Base-by-base conservation (phyloP, 2,797 vertebrate genomes). In the Fringilla coelebs region DNA sequence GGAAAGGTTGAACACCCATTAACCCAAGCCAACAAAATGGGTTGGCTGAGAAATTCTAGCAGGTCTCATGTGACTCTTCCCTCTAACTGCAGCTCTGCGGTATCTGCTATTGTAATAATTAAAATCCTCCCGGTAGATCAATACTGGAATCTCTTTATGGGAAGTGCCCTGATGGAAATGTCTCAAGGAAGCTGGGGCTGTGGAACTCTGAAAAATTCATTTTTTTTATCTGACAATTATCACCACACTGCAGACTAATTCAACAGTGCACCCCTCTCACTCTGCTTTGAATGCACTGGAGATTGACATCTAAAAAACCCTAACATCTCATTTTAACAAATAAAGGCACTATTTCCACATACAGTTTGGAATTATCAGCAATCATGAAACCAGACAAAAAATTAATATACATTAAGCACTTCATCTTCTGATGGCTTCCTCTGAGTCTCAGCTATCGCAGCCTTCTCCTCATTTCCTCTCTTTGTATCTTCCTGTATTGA, bases 1-100 rank as follows among this genome's bases (percentile, higher is more conserved):
- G 99, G 99, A 99, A 99, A 99, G 99, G 99, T 99, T 99, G 98
- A 99, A 99, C 99, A 99, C 99, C 99, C 99, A 99, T 99, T 99
- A 99, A 99, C 99, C 99, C 99, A 98, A 98, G 99, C 99, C 99
- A 99, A 99, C 98, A 98, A 98, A 99, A 98, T 98, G 98, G 98
- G 98, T 98, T 98, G 98, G 98, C 98, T 98, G 98, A 98, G 97
- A 98, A 98, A 98, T 98, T 98, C 98, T 98, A 98, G 98, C 98
- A 98, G 98, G 98, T 99, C 99, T 99, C 98, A 98, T 97, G 98
- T 98, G 98, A 98, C 98, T 98, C 98, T 98, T 96, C 94, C 97
- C 97, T 98, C 98, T 98, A 98, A 98, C 98, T 97, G 98, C 98
- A 97, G 98, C 98, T 97, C 97, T 97, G 98, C 97, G 96, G 98